Percentiles rank a stretch among this genome's conserved stretches.
phyloP scores from a whole-genome alignment of 1,140 invertebrate species.

The Leptopilina clavipes region DNA sequence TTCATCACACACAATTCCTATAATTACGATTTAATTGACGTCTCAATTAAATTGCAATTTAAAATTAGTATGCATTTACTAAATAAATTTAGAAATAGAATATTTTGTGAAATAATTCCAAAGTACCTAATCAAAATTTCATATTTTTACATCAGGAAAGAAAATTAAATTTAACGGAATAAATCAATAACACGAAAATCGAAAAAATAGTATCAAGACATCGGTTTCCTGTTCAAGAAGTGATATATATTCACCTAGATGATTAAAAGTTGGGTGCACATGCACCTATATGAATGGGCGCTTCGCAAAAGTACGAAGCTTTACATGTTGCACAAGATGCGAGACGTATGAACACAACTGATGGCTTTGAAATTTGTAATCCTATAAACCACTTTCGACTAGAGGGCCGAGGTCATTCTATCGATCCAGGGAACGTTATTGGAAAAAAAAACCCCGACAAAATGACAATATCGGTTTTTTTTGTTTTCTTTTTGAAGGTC shows the following conservation, averaged over 20 bases:
- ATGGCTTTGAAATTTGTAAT: slow-evolving; percentile 53
- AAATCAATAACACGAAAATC: neutral
- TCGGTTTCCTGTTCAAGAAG: neutral
- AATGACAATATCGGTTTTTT: neutral
- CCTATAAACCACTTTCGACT: slow-evolving; percentile 51
- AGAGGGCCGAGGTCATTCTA: slow-evolving; percentile 47
- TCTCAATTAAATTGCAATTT: too few relatives aligned
- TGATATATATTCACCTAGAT: slow-evolving; percentile 22
- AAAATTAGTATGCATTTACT: too few relatives aligned
- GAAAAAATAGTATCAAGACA: neutral
- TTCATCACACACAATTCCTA: too few relatives aligned
- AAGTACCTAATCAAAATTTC: too few relatives aligned
- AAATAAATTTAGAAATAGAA: too few relatives aligned
- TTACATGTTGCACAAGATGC: slow-evolving; percentile 35
- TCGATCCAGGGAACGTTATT: slow-evolving; percentile 40
- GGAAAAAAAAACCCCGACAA: neutral
- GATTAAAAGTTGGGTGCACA: slow-evolving; percentile 2
- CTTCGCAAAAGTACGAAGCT: slow-evolving; percentile 38
- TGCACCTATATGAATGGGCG: neutral
- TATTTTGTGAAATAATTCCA: too few relatives aligned
- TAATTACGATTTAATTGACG: too few relatives aligned
- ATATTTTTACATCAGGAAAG: neutral
- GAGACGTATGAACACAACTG: slow-evolving; percentile 34
- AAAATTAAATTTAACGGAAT: neutral
- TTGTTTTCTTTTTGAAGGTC: neutral